Evolutionary conservation across 1,140 invertebrate genomes (phyloP).

Genomic region (Panonychus citri): DNA sequence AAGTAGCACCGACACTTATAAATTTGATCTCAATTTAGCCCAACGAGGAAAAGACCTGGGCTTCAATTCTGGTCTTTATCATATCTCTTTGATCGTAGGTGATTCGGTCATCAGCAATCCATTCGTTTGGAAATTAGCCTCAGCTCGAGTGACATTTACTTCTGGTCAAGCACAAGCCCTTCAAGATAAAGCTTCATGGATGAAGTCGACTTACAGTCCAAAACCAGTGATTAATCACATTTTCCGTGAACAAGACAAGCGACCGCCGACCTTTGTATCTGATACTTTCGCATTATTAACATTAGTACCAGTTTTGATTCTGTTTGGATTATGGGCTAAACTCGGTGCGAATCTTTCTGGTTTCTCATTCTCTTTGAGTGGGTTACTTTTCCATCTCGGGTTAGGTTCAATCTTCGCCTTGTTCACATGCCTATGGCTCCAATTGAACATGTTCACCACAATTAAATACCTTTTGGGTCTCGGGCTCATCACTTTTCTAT

Average conservation of each 20-base stretch:
- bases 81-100: slow-evolving; percentile 61
- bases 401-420: slow-evolving; percentile 57
- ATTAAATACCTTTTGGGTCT: slow-evolving; percentile 62
- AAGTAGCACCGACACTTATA: slow-evolving; percentile 39
- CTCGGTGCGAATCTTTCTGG: slow-evolving; percentile 70
- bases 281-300: slow-evolving; percentile 68
- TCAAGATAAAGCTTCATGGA: slow-evolving; percentile 14
- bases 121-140: slow-evolving; percentile 54
- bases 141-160: slow-evolving; percentile 4
- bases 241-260: slow-evolving; percentile 73
- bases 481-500: slow-evolving; percentile 61
- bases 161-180: slow-evolving; percentile 20
- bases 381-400: slow-evolving; percentile 64
- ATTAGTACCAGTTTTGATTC: slow-evolving; percentile 50
- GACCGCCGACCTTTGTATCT: slow-evolving; percentile 62
- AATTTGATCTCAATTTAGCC: slow-evolving; percentile 69
- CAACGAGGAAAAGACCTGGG: slow-evolving; percentile 54
- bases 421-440: slow-evolving; percentile 71
- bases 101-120: slow-evolving; percentile 74
- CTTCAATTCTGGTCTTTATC: slow-evolving; percentile 49
- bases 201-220: slow-evolving; percentile 26
- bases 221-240: slow-evolving; percentile 73
- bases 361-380: slow-evolving; percentile 49
- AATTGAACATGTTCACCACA: slow-evolving; percentile 88
- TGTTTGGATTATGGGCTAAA: slow-evolving; percentile 63